Percentiles rank a stretch among this genome's conserved stretches.
These are phyloP conservation scores for Cynopterus sphinx DNA, from an alignment of 2,797 vertebrate genomes.

Conservation along the genomic window DNA sequence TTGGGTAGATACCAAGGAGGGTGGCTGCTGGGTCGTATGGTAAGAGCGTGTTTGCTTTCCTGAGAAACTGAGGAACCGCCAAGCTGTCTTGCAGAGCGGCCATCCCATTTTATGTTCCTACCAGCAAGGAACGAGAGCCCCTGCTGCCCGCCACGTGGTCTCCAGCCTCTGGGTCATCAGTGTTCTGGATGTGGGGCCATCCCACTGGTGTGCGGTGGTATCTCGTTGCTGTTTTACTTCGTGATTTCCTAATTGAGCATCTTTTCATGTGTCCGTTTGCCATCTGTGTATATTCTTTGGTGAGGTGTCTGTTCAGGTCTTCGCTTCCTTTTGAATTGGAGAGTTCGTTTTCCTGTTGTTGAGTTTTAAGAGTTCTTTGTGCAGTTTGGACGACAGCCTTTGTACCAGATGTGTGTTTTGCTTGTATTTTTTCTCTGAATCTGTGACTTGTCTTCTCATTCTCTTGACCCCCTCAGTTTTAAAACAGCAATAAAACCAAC, in stretches of 20 bases:
- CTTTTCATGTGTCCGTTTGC: background rate
- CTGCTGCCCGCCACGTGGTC: accelerated
- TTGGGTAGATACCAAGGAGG: background rate
- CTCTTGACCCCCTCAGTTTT: background rate
- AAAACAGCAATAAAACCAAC: background rate
- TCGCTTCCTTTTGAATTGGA: background rate
- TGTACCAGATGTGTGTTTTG: background rate
- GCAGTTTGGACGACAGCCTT: background rate
- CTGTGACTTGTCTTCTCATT: background rate
- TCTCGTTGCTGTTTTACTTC: background rate
- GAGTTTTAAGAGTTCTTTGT: background rate
- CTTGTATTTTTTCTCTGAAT: background rate
- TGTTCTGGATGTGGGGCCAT: background rate
- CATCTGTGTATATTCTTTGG: background rate
- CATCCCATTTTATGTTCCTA: background rate
- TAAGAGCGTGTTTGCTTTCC: background rate
- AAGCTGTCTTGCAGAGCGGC: background rate
- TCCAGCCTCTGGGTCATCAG: background rate
- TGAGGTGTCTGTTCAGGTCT: background rate
- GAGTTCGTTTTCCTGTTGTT: background rate
- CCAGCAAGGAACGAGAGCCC: accelerated
- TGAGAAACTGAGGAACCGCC: background rate
- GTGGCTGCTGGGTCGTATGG: background rate
- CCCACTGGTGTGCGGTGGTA: background rate
- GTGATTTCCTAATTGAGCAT: background rate